Conservation (phyloP, 1,140 invertebrate species). For the Papilio xuthus region DNA sequence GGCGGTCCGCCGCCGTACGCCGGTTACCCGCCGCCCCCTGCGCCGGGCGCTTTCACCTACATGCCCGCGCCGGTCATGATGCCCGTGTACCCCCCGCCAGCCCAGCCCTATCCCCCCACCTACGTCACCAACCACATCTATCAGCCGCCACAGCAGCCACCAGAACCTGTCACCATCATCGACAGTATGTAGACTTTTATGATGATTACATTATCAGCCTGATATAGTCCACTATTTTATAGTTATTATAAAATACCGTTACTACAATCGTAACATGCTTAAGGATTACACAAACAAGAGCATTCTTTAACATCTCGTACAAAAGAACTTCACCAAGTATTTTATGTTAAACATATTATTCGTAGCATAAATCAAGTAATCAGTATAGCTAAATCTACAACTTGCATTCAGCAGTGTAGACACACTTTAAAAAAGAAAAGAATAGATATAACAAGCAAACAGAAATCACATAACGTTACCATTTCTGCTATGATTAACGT, state of each 20-base stretch:
- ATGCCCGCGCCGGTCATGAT: slow-evolving; percentile 66
- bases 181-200: slow-evolving; percentile 49
- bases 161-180: slow-evolving; percentile 52
- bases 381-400: background rate
- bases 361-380: background rate
- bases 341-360: background rate
- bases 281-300: background rate
- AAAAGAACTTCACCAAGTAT: background rate
- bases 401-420: background rate
- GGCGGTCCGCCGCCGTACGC: slow-evolving; percentile 59
- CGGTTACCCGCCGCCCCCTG: slow-evolving; percentile 54
- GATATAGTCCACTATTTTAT: background rate
- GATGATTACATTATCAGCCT: too few relatives aligned
- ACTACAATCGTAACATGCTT: too few relatives aligned
- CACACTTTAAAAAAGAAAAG: background rate
- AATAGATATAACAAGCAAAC: background rate
- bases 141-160: slow-evolving; percentile 45
- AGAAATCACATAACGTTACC: background rate
- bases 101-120: slow-evolving; percentile 42
- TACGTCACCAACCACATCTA: slow-evolving; percentile 60
- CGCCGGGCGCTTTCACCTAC: slow-evolving; percentile 53
- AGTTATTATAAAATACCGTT: too few relatives aligned
- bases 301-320: background rate
- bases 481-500: background rate
- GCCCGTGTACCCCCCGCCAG: slow-evolving; percentile 58